phyloP scores from a whole-genome alignment of 2,113 vertebrate genomes.

The Symphodus melops region DNA sequence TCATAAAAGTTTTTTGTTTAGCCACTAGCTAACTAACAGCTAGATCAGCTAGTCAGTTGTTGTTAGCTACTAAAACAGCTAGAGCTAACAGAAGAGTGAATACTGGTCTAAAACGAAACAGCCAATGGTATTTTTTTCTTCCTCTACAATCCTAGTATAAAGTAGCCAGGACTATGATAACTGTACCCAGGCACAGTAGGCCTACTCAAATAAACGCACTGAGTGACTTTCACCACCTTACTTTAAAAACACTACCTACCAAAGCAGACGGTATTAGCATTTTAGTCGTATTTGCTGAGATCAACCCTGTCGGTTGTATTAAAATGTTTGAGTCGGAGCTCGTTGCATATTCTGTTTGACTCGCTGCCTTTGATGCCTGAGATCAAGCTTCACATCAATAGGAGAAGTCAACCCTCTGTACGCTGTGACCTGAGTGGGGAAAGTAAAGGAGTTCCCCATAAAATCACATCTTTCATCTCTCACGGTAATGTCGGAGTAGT shows the following conservation, averaged over 20 bases:
- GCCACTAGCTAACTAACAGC: not conserved
- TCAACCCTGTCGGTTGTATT: slow-evolving; percentile 35
- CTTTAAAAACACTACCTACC: slow-evolving; percentile 18
- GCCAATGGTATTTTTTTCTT: too few relatives aligned
- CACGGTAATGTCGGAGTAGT: slow-evolving; percentile 8
- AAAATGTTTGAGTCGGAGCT: slow-evolving; percentile 45
- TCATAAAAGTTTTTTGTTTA: not conserved
- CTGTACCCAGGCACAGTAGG: not conserved
- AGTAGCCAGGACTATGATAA: not conserved
- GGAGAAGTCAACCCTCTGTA: slow-evolving; percentile 37
- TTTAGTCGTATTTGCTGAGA: slow-evolving; percentile 59
- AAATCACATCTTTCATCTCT: slow-evolving; percentile 59
- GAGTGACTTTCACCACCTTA: slow-evolving; percentile 22
- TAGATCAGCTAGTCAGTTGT: not conserved
- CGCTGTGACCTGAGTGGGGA: slow-evolving; percentile 40
- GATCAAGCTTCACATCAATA: slow-evolving; percentile 66
- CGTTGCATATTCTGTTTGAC: slow-evolving; percentile 72
- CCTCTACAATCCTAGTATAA: not conserved
- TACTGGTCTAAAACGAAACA: not conserved
- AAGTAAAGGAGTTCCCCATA: slow-evolving; percentile 50
- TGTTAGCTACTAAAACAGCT: not conserved
- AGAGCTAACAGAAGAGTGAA: not conserved
- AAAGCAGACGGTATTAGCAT: slow-evolving; percentile 40
- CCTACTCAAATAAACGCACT: slow-evolving; percentile 9
- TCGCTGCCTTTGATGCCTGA: slow-evolving; percentile 67